Evolutionary conservation across 1,140 invertebrate species (phyloP), one percentile per base, ranked within the genome.

Genomic region (Nymphalis io): DNA sequence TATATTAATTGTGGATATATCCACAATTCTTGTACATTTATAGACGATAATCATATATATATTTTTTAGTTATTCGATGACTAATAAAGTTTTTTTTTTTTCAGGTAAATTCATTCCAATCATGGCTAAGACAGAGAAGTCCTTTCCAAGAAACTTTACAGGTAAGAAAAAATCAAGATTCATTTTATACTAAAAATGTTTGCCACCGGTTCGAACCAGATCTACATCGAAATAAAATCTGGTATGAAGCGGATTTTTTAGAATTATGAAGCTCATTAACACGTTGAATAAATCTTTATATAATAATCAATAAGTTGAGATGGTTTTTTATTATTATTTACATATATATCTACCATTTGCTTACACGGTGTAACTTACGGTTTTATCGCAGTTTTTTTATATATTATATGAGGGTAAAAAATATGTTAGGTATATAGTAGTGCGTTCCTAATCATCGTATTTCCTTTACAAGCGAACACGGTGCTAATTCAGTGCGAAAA

Each of bases 121-220:
- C 66, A 91, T 91, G 89, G 87, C 87, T 53, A 91, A 89, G 83
- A 86, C 88, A 74, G 89, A 91, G 79, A 91, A 91, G 74, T 90
- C 89, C 20, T 91, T 91, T 83, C 79, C 89, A 42, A 90, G 89
- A 86, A 91, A 90, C 70, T 86, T 91, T 74, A 87, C 88, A 84
- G 88, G 89, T 91, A 81, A 85, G 83, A 62, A 61, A 39, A 15
- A 15, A 48, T 3, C n/a, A 38, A 18, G 23, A n/a, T 53, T 16
- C 3, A 8, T 10, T 53, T 39, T 39, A 53, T 39, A 18, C 18
- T 23, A 15, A n/a, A 8, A 51, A 51, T 55, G 27, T 15, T 15
- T 23, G 13, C 11, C 23, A 33, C 51, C 13, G 51, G 51, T 55
- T 55, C 16, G 40, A 39, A 39, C 33, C 15, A 21, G 27, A 15